These are phyloP conservation scores for Drosophila santomea DNA, from an alignment of 1,140 invertebrate species.

Conservation along the genomic window DNA sequence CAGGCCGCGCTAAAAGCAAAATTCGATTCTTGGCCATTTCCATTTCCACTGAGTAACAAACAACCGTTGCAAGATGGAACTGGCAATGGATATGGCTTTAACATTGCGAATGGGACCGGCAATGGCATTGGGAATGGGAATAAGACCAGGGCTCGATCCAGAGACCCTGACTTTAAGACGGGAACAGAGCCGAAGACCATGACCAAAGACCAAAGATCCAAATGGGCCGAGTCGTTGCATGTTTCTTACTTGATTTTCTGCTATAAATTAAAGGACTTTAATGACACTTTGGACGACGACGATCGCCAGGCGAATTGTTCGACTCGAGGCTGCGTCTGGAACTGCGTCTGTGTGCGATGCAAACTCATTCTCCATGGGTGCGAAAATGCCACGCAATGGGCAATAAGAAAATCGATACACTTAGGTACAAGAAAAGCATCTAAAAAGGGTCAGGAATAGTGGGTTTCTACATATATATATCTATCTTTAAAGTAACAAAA, in stretches of 20 bases:
- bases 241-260: conserved; percentile 83
- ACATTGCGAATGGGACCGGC: conserved; percentile 3
- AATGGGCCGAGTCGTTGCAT: conserved; percentile 73
- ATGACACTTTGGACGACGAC: conserved; percentile 78
- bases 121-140: conserved; percentile 6
- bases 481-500: too few species aligned
- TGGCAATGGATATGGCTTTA: conserved; percentile 24
- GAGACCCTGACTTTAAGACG: conserved; percentile 28
- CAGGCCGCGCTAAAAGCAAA: conserved; percentile 81
- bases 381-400: conserved; percentile 81
- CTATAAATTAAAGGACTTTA: conserved; percentile 83
- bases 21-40: conserved; percentile 77
- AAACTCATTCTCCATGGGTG: conserved; percentile 70
- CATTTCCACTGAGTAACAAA: conserved; percentile 76
- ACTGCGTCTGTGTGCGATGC: conserved; percentile 35
- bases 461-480: too few species aligned
- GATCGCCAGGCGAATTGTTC: conserved; percentile 78
- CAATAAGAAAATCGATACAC: conserved; percentile 42
- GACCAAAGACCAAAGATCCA: conserved; percentile 50
- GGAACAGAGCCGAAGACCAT: conserved; percentile 49
- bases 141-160: conserved; percentile 21
- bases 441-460: too few species aligned
- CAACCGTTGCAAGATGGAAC: conserved; percentile 70
- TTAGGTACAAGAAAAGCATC: background rate
- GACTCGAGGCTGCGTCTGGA: conserved; percentile 54